phyloP scores from a whole-genome alignment of 1,140 invertebrate genomes.

The Trachymyrmex septentrionalis region DNA sequence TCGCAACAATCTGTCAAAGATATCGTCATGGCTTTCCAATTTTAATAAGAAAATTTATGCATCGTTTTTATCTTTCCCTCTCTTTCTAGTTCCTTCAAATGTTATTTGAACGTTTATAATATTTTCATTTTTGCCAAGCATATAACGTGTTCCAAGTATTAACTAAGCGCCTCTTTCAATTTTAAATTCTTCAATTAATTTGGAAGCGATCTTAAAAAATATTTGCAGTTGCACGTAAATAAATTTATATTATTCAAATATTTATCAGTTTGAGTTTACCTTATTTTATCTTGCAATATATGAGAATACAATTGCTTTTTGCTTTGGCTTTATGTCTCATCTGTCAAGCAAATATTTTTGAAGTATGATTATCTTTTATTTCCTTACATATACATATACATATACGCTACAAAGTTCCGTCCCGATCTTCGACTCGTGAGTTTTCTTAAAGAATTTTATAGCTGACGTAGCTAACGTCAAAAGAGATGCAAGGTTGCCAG shows the following conservation, averaged over 20 bases:
- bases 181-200: neutral
- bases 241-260: neutral
- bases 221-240: neutral
- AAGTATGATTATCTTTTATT: neutral
- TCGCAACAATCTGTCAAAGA: neutral
- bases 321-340: slow-evolving; percentile 19
- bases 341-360: neutral
- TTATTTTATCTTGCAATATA: slow-evolving; percentile 14
- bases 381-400: neutral
- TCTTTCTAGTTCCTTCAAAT: neutral
- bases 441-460: slow-evolving; percentile 12
- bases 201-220: neutral
- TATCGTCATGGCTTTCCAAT: neutral
- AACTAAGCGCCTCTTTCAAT: neutral
- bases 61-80: neutral
- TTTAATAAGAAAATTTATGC: slow-evolving; percentile 12
- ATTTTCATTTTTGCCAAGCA: neutral
- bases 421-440: slow-evolving; percentile 5
- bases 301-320: neutral
- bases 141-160: too few relatives aligned
- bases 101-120: neutral
- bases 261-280: neutral
- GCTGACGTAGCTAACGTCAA: neutral
- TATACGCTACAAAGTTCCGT: neutral
- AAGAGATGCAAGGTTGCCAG: slow-evolving; percentile 18